Conservation (phyloP, 2,888 invertebrate species). For the Leptura quadrifasciata region DNA sequence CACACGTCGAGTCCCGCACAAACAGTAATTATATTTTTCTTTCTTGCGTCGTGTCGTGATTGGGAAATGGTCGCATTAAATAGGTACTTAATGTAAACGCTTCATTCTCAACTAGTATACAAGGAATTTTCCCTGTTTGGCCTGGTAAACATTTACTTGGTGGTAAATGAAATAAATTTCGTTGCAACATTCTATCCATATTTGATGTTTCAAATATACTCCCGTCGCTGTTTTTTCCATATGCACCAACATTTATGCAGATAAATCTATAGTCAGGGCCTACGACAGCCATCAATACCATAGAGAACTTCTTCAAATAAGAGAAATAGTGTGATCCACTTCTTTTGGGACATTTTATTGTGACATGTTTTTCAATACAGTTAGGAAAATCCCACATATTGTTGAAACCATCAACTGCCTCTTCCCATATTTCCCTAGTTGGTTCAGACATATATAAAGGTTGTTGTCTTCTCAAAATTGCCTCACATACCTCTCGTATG, state of each 20-base stretch:
- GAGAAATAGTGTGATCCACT: slow-evolving; percentile 61
- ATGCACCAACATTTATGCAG: slow-evolving; percentile 59
- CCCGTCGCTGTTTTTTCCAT: slow-evolving; percentile 58
- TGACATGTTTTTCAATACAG: slow-evolving; percentile 63
- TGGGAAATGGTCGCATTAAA: slow-evolving; percentile 49
- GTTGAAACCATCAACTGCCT: slow-evolving; percentile 58
- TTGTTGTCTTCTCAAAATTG: slow-evolving; percentile 60
- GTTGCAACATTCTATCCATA: slow-evolving; percentile 60
- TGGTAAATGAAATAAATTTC: slow-evolving; percentile 54
- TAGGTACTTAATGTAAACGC: slow-evolving; percentile 46
- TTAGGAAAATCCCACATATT: slow-evolving; percentile 61
- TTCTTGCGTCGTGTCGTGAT: slow-evolving; percentile 32
- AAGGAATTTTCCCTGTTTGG: background rate
- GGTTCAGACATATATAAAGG: slow-evolving; percentile 54
- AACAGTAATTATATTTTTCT: slow-evolving; percentile 46
- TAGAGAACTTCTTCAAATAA: slow-evolving; percentile 60
- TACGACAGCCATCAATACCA: slow-evolving; percentile 60
- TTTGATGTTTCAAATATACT: slow-evolving; percentile 42
- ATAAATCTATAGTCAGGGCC: slow-evolving; percentile 61
- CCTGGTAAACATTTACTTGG: background rate
- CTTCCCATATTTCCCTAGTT: slow-evolving; percentile 53
- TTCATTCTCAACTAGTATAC: slow-evolving; percentile 3
- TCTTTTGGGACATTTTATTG: slow-evolving; percentile 55
- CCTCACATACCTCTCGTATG: slow-evolving; percentile 61
- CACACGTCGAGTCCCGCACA: slow-evolving; percentile 41